Conservation (phyloP, 2,113 vertebrate species). For the Pimephales promelas region DNA sequence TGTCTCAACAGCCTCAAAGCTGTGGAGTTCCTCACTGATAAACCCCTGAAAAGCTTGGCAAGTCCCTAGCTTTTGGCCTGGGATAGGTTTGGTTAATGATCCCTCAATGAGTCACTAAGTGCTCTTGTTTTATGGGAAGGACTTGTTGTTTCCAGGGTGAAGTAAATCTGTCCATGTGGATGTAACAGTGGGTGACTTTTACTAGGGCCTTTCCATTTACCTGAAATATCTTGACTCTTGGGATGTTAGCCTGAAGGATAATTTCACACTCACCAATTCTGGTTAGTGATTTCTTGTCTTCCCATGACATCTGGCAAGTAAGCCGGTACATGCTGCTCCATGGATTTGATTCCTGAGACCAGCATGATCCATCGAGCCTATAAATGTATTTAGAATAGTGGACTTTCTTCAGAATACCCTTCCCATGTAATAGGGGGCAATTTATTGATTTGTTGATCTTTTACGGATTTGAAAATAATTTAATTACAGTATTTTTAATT, state of each 20-base stretch:
- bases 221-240: constrained; percentile 40
- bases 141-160: constrained; percentile 18
- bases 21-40: background rate
- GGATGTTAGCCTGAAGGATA: constrained; percentile 46
- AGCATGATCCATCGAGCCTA: background rate
- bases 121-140: constrained; percentile 1
- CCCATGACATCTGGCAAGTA: background rate
- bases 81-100: constrained; percentile 36
- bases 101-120: constrained; percentile 13
- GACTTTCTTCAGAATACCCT: background rate
- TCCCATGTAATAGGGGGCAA: background rate
- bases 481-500: background rate
- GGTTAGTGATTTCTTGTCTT: constrained; percentile 46
- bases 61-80: background rate
- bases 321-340: background rate
- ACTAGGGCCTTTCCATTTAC: constrained; percentile 29
- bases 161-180: constrained; percentile 32
- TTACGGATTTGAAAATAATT: background rate
- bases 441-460: background rate
- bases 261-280: constrained; percentile 53
- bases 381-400: constrained; percentile 25
- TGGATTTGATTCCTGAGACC: constrained; percentile 7
- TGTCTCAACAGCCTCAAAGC: background rate
- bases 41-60: background rate
- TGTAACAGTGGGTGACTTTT: constrained; percentile 36